Percentiles rank a stretch among this genome's conserved stretches.
Evolutionary conservation across 1,140 invertebrate species (phyloP).

Genomic region (Druon quercuslanigerum): DNA sequence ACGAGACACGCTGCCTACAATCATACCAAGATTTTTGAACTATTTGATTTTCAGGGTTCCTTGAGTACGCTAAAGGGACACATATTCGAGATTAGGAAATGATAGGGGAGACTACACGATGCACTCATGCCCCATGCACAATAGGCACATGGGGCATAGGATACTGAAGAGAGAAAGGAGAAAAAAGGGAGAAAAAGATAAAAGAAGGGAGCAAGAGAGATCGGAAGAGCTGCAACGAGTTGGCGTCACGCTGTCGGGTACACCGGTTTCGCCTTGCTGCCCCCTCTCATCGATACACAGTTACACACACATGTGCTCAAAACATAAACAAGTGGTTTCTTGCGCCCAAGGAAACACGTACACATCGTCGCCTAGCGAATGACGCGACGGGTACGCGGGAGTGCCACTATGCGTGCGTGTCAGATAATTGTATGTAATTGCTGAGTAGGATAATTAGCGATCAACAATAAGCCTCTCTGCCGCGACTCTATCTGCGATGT

Average conservation of each 20-base stretch:
- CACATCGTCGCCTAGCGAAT: constrained; percentile 26
- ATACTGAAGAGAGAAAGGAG: constrained; percentile 36
- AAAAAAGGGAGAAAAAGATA: constrained; percentile 39
- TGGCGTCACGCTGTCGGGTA: constrained; percentile 74
- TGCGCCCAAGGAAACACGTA: constrained; percentile 42
- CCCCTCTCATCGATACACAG: constrained; percentile 37
- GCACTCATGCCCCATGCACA: too few relatives aligned
- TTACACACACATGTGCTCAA: constrained; percentile 32
- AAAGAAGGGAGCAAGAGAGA: constrained; percentile 52
- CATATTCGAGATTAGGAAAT: too few relatives aligned
- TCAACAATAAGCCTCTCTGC: constrained; percentile 69
- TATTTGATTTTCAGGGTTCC: too few relatives aligned
- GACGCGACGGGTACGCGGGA: constrained; percentile 31
- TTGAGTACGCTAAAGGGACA: too few relatives aligned
- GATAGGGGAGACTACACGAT: too few relatives aligned
- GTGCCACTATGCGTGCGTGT: constrained; percentile 64
- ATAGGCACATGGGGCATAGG: background rate
- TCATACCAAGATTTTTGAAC: too few relatives aligned
- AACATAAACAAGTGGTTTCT: constrained; percentile 21
- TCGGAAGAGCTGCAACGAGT: constrained; percentile 56
- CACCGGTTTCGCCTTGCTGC: constrained; percentile 71
- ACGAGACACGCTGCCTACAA: too few relatives aligned
- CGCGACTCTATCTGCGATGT: constrained; percentile 41
- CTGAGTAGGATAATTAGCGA: constrained; percentile 71
- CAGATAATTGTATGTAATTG: constrained; percentile 72